A percentile compares a stretch with the other conserved stretches of the same genome.
phyloP scores from a whole-genome alignment of 2,888 invertebrate genomes.

The Hartigia nigra region DNA sequence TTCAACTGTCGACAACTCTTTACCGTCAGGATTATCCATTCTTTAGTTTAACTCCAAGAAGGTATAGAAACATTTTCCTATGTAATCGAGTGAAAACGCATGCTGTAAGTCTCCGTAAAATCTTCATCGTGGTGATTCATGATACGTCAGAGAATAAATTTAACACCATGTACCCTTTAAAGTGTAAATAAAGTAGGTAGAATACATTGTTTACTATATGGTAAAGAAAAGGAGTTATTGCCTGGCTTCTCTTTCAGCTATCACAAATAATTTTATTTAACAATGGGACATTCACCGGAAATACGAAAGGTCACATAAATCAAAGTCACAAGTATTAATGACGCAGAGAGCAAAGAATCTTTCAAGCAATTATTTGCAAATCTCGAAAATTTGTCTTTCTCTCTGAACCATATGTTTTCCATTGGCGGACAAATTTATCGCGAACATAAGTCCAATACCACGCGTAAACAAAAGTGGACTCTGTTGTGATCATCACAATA shows the following conservation, averaged over 20 bases:
- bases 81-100: slow-evolving; percentile 1
- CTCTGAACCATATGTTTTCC: neutral
- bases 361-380: neutral
- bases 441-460: neutral
- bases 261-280: neutral
- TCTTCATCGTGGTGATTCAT: neutral
- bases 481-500: neutral
- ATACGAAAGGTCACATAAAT: neutral
- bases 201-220: slow-evolving; percentile 44
- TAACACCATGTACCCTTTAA: slow-evolving; percentile 51
- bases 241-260: neutral
- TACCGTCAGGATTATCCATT: neutral
- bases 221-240: neutral
- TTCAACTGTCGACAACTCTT: neutral
- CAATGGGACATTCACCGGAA: neutral
- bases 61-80: neutral
- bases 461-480: neutral
- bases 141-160: slow-evolving; percentile 19
- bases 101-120: neutral
- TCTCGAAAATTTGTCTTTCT: neutral
- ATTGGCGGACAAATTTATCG: neutral
- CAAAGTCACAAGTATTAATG: neutral
- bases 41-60: neutral
- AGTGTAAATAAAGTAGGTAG: slow-evolving; percentile 56
- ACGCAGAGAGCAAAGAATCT: neutral